phyloP scores from a whole-genome alignment of 2,113 vertebrate species.

The Tachycineta bicolor region DNA sequence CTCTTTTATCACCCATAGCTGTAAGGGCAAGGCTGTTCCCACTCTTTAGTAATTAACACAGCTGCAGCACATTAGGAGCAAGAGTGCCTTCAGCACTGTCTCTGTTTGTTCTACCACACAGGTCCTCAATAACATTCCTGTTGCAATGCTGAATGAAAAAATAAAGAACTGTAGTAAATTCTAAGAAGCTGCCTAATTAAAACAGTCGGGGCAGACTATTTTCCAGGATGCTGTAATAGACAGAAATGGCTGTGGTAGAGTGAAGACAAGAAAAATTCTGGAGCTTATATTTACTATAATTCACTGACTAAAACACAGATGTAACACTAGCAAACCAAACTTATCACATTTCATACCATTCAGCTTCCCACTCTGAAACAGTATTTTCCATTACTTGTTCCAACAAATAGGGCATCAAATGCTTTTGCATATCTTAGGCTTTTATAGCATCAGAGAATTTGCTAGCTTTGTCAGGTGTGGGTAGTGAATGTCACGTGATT shows the following conservation, averaged over 20 bases:
- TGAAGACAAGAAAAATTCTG: neutral
- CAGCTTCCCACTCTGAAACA: neutral
- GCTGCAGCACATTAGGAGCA: no score
- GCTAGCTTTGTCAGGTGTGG: conserved; percentile 21
- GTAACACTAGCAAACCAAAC: neutral
- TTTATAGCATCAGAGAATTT: conserved; percentile 13
- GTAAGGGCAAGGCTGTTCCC: no score
- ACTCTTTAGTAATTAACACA: no score
- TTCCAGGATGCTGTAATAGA: neutral
- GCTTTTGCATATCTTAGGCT: neutral
- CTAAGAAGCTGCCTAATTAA: neutral
- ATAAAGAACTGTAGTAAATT: neutral
- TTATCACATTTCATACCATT: neutral
- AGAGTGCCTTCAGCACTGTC: no score
- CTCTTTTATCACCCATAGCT: no score
- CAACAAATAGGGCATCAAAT: neutral
- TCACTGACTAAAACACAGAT: neutral
- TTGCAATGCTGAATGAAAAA: neutral
- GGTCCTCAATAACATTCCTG: neutral
- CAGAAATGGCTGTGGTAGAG: neutral
- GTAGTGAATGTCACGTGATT: conserved; percentile 10
- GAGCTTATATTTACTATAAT: neutral
- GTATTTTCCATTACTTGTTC: conserved; percentile 12
- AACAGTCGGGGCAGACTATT: neutral
- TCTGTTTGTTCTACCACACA: no score